A percentile compares a stretch with the other conserved stretches of the same genome.
Evolutionary conservation across 2,888 invertebrate species (phyloP).

Genomic region (Caenorhabditis japonica): DNA sequence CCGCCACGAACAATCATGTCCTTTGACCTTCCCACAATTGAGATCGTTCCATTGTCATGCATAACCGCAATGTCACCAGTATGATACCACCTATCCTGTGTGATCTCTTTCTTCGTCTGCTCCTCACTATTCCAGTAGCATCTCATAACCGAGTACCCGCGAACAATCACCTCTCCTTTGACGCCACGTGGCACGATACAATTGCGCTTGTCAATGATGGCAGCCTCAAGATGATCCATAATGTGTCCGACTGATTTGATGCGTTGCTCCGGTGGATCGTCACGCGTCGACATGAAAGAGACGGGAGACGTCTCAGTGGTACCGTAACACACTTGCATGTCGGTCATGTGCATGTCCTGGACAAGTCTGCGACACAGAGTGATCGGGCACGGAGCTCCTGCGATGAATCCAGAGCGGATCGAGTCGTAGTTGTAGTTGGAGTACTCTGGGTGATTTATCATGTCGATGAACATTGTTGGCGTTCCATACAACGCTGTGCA

Average conservation of each 20-base stretch:
- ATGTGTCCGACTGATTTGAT: conserved; percentile 81
- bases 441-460: conserved; percentile 78
- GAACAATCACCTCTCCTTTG: conserved; percentile 72
- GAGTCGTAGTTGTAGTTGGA: conserved; percentile 77
- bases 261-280: conserved; percentile 79
- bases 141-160: conserved; percentile 85
- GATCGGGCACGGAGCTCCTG: conserved; percentile 84
- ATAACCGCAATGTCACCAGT: conserved; percentile 82
- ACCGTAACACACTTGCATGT: conserved; percentile 80
- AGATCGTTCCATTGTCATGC: conserved; percentile 79
- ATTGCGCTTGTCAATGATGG: conserved; percentile 70
- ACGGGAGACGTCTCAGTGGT: conserved; percentile 82
- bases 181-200: conserved; percentile 70
- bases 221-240: conserved; percentile 80
- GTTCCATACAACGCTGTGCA: conserved; percentile 80
- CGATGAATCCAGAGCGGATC: conserved; percentile 81
- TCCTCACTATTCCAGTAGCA: conserved; percentile 86
- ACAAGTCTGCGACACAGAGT: conserved; percentile 79
- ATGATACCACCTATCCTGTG: conserved; percentile 85
- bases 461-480: conserved; percentile 80
- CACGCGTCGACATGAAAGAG: conserved; percentile 80
- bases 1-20: conserved; percentile 78
- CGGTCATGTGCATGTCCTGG: conserved; percentile 78
- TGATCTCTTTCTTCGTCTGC: conserved; percentile 84
- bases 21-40: conserved; percentile 80